A percentile compares a stretch with the other conserved stretches of the same genome.
Evolutionary conservation across 2,113 vertebrate genomes (phyloP).

Genomic region (Ctenomys sociabilis): DNA sequence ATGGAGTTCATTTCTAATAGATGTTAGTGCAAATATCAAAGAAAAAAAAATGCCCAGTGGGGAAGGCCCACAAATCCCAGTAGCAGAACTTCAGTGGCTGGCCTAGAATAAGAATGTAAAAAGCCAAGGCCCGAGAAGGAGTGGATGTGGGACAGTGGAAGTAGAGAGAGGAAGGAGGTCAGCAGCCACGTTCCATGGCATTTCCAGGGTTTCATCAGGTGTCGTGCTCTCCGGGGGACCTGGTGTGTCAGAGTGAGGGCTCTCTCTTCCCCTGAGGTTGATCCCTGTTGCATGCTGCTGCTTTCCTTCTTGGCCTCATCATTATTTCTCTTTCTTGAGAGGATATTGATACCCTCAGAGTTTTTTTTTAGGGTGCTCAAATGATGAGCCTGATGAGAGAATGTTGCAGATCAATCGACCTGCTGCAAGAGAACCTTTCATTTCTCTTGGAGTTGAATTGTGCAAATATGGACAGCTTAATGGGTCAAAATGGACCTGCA

Average conservation of each 20-base stretch:
- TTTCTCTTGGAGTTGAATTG: slow-evolving; percentile 35
- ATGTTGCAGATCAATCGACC: no score
- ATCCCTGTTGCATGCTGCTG: neutral
- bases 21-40: neutral
- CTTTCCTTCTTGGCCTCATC: neutral
- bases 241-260: neutral
- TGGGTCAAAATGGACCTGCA: neutral
- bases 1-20: neutral
- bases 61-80: neutral
- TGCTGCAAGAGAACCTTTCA: neutral
- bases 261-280: fast-evolving
- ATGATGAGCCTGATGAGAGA: neutral
- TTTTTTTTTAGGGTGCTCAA: neutral
- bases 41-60: neutral
- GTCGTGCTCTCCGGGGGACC: neutral
- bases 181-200: no score
- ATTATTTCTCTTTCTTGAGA: neutral
- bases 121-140: neutral
- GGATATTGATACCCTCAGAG: neutral
- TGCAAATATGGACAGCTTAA: neutral
- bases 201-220: neutral
- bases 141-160: neutral
- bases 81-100: neutral
- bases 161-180: neutral
- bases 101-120: neutral